Base-by-base conservation (phyloP, 2,113 vertebrate species). In the Chamaea fasciata region DNA sequence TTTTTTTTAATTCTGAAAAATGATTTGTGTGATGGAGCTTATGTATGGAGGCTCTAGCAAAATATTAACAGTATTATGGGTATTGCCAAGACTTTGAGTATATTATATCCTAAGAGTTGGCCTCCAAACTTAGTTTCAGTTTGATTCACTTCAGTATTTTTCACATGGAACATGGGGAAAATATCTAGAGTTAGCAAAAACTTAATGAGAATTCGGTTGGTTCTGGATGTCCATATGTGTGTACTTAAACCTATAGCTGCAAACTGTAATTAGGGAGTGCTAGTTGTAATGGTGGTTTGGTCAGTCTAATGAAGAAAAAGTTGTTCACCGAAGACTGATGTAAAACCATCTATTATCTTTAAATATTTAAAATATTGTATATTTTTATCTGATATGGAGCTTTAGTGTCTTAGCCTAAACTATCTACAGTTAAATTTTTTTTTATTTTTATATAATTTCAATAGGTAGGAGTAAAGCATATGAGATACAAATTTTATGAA, bases 401-500 rank as follows among this genome's bases (percentile, higher is more conserved):
- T 65, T 15, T 60, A 18, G 7, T 3, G 8, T 82, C 77, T 82
- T 76, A 69, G 30, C 49, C 46, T 78, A 47, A 89, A 59, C 11
- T 65, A 50, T 60, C 39, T 91, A 39, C 28, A 62, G 13, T 68
- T 76, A 68, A 87, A 82, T 79, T 65, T 53, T 9, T 67, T 76
- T 85, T 60, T n/a, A 50, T 57, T 95, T 95, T 88, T 55, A 52
- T 55, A 41, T 94, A 27, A 74, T 68, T 88, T 93, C 52, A 83
- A 41, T 80, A 94, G 33, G 52, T 81, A 77, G 33, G 33, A 31
- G 41, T 75, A 87, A 89, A 83, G 18, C 35, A 46, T 80, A 59
- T 46, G 69, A 64, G 41, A 83, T 90, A 71, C 44, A 89, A 67
- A 87, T 96, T 89, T 95, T 84, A 92, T 89, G 30, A 92, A 60